A percentile compares a stretch with the other conserved stretches of the same genome.
Conservation (phyloP, 2,888 invertebrate genomes). For the Thelaira solivaga region DNA sequence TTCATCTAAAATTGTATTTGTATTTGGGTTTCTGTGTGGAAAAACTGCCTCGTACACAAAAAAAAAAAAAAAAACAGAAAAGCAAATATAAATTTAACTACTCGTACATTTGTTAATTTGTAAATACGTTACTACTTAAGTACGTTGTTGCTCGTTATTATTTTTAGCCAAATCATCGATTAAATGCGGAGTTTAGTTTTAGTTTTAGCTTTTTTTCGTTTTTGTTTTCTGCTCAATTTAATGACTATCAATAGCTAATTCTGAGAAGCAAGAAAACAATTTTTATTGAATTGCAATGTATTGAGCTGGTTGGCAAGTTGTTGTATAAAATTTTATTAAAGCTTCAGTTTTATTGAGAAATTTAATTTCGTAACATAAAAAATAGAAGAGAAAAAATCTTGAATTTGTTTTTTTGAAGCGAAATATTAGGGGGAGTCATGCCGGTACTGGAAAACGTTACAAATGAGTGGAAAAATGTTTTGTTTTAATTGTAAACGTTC, state of each 20-base stretch:
- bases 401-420: too few species aligned
- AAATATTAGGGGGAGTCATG: too few species aligned
- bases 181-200: too few species aligned
- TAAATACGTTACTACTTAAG: constrained; percentile 4
- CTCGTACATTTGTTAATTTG: constrained; percentile 21
- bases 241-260: background rate
- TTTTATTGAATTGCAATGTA: background rate
- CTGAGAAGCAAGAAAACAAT: background rate
- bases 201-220: too few species aligned
- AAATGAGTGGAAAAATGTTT: too few species aligned
- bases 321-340: background rate
- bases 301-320: background rate
- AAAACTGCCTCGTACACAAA: too few species aligned
- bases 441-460: too few species aligned
- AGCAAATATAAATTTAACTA: too few species aligned
- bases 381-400: background rate
- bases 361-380: background rate
- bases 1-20: background rate
- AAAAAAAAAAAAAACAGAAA: too few species aligned
- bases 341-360: background rate
- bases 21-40: background rate
- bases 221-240: constrained; percentile 3
- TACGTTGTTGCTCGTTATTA: too few species aligned
- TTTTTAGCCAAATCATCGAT: constrained; percentile 25
- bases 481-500: too few species aligned